These are phyloP conservation scores for Channa maculata DNA, from an alignment of 2,113 vertebrate genomes.

Conservation along the genomic window DNA sequence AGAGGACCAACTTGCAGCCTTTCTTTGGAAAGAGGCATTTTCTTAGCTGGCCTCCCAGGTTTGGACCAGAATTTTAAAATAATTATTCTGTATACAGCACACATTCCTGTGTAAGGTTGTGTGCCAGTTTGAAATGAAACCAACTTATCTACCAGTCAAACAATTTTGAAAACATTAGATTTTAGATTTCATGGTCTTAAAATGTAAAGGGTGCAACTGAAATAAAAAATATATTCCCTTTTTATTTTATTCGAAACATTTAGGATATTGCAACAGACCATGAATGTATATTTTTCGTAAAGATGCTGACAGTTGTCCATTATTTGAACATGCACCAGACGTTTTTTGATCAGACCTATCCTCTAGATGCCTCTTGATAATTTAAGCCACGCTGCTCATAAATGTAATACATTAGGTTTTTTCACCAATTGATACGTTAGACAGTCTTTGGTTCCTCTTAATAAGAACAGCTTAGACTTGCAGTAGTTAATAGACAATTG, in stretches of 20 bases:
- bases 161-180: background rate
- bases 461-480: background rate
- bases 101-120: conserved; percentile 15
- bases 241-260: background rate
- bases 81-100: background rate
- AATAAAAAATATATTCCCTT: background rate
- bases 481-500: background rate
- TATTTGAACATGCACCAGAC: background rate
- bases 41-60: background rate
- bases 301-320: no score
- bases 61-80: conserved; percentile 18
- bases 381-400: background rate
- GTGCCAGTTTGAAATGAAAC: background rate
- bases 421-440: no score
- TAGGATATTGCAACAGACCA: background rate
- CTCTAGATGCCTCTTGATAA: background rate
- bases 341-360: background rate
- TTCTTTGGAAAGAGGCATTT: background rate
- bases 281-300: background rate
- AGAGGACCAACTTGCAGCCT: conserved; percentile 8
- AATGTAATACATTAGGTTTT: no score
- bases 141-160: background rate
- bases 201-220: background rate
- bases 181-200: background rate
- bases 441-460: background rate